Evolutionary conservation across 1,140 invertebrate species (phyloP), one percentile per base, ranked within the genome.

Genomic region (Pseudomyrmex pallidus): DNA sequence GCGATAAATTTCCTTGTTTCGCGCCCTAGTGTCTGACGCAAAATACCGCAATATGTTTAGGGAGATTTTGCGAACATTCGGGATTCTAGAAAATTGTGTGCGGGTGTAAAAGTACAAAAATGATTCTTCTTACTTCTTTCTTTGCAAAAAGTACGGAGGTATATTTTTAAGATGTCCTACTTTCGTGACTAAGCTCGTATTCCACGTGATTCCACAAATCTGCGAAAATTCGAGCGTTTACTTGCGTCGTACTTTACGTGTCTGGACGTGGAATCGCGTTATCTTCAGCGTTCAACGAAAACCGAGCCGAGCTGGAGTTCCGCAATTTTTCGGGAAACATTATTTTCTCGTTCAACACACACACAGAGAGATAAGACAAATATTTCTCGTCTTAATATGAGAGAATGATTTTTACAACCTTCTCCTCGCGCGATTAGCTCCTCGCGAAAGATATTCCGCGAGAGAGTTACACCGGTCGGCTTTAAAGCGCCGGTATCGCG

Each of bases 221-320:
- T 10, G 12, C 4, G 57, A 74, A 74, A 74, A 50, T 50, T 74
- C 10, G 20, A 74, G 20, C 15, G 9, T 74, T 20, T 50, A 35
- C 35, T 62, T 61, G 22, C 13, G 35, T 35, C 17, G 17, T 57
- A 35, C 13, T 46, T 57, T 44, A 48, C 44, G 15, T 12, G 13
- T 61, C 13, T 25, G 35, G 17, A 59, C 25, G n/a, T 70, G 12
- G 12, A 56, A 74, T 48, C 72, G n/a, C 9, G 17, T 62, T 25
- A 48, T 48, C 20, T 74, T 25, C 5, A 54, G 8, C 44, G 13
- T 15, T 25, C 25, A 25, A 4, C 44, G n/a, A 20, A 61, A 59
- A 59, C 13, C 12, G 17, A 44, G 10, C 15, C 12, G 70, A 46
- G 35, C 35, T 35, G 5, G 48, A 59, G 17, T 44, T 17, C 0